Conservation (phyloP, 1,140 invertebrate genomes). For the Coelopa frigida region DNA sequence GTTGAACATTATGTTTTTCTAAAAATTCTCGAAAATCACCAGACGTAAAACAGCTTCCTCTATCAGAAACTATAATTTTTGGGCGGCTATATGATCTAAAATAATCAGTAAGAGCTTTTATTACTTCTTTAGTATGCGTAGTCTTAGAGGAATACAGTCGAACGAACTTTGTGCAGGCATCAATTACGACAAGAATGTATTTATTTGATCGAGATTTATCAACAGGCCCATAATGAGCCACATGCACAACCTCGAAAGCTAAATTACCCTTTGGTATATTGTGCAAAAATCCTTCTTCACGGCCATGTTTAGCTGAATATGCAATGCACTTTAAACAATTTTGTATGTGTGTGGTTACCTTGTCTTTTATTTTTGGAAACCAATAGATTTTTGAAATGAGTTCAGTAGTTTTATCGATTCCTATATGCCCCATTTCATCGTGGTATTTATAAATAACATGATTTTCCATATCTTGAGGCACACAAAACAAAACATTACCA, state of each 20-base stretch:
- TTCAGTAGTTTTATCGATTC: constrained; percentile 38
- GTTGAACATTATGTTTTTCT: too few relatives aligned
- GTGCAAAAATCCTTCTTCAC: constrained; percentile 36
- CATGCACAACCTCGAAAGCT: constrained; percentile 24
- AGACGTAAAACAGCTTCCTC: too few relatives aligned
- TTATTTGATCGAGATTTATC: constrained; percentile 37
- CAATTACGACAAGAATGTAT: constrained; percentile 45
- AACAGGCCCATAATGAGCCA: constrained; percentile 31
- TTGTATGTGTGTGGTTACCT: constrained; percentile 26
- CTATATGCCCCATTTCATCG: constrained; percentile 37
- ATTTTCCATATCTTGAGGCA: constrained; percentile 25
- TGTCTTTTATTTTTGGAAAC: constrained; percentile 29
- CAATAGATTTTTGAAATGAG: constrained; percentile 39
- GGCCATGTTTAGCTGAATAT: constrained; percentile 26
- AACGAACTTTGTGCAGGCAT: too few relatives aligned
- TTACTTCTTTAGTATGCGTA: constrained; percentile 23
- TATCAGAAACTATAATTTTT: constrained; percentile 23
- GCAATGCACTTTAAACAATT: constrained; percentile 35
- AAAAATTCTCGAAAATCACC: too few relatives aligned
- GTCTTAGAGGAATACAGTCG: constrained; percentile 14
- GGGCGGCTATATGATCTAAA: constrained; percentile 20
- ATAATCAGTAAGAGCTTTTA: constrained; percentile 19
- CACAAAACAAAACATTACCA: constrained; percentile 20
- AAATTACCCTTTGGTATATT: constrained; percentile 15
- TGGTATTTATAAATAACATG: constrained; percentile 33